Base-by-base conservation (phyloP, 2,113 vertebrate genomes). In the Hemibagrus wyckioides region DNA sequence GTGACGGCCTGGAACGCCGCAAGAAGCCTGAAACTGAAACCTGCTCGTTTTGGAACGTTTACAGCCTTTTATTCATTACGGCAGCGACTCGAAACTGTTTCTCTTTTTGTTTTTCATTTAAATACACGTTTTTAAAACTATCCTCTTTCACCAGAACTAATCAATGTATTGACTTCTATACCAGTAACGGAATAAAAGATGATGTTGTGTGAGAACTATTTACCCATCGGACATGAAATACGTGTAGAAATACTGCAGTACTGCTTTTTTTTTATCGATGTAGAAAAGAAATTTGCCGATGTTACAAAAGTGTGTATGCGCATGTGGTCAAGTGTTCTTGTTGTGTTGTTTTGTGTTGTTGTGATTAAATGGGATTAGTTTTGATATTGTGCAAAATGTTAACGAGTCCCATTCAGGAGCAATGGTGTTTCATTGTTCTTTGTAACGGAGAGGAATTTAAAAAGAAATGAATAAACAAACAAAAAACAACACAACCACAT, bases 271-370 rank as follows among this genome's bases (percentile, higher is more conserved):
- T 76, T 57, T 57, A 44, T 73, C 73, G 25, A 71, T 82, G 63
- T 82, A 81, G 48, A 69, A 57, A 41, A 39, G 13, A 52, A 52
- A 36, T 0, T 61, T 75, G 57, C 30, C 33, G 30, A 44, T 71
- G 36, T 86, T 57, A 48, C 19, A 41, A n/a, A n/a, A 36, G 63
- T 48, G 79, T 82, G 52, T 48, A 81, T 65, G 77, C 33, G 63
- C 61, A 80, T 80, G 91, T 91, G 89, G 90, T 91, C 48, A 85
- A 88, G 89, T 92, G 88, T 91, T 91, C 54, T n/a, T 89, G 80
- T 91, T 86, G 85, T 91, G 84, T 92, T 54, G 44, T 48, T 2
- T 48, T 48, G 44, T 48, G 2, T 91, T 91, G 80, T 91, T 86
- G 85, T 91, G 84, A 91, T 54, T 86, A 65, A 89, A 61, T 48